Percentiles rank a stretch among this genome's conserved stretches.
Conservation (phyloP, 2,797 vertebrate species). For the Leucoraja ocellata region DNA sequence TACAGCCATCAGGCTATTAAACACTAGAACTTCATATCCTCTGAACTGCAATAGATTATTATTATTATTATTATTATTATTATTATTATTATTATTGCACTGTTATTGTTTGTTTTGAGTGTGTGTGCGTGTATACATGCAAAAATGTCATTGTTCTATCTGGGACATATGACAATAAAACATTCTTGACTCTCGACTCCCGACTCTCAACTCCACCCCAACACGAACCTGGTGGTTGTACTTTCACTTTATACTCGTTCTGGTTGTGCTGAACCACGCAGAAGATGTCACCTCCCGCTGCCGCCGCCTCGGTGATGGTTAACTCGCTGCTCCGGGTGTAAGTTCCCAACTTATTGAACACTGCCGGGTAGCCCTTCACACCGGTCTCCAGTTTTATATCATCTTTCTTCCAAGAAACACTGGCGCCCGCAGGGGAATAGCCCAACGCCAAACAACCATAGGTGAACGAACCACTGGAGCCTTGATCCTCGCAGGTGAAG, state of each 20-base stretch:
- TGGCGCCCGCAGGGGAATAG: background rate
- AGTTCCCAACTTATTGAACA: background rate
- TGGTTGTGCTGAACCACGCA: background rate
- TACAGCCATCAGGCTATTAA: too few relatives aligned
- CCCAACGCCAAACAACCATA: background rate
- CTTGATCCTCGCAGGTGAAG: background rate
- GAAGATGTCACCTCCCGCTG: background rate
- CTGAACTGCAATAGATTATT: too few relatives aligned
- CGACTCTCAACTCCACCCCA: background rate
- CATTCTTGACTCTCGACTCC: too few relatives aligned
- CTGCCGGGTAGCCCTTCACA: background rate
- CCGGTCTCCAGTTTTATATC: accelerated
- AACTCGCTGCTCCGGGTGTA: background rate
- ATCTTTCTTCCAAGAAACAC: background rate
- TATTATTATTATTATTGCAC: too few relatives aligned
- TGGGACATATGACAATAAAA: too few relatives aligned
- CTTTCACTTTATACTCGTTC: background rate
- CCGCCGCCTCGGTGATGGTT: background rate
- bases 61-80: too few relatives aligned
- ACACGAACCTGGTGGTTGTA: background rate
- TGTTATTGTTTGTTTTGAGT: too few relatives aligned
- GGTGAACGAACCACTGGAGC: background rate
- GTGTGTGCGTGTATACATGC: too few relatives aligned
- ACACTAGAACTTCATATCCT: too few relatives aligned
- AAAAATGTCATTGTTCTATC: too few relatives aligned